Evolutionary conservation across 2,797 vertebrate genomes (phyloP), one percentile per base, ranked within the genome.

Genomic region (Trichosurus vulpecula): DNA sequence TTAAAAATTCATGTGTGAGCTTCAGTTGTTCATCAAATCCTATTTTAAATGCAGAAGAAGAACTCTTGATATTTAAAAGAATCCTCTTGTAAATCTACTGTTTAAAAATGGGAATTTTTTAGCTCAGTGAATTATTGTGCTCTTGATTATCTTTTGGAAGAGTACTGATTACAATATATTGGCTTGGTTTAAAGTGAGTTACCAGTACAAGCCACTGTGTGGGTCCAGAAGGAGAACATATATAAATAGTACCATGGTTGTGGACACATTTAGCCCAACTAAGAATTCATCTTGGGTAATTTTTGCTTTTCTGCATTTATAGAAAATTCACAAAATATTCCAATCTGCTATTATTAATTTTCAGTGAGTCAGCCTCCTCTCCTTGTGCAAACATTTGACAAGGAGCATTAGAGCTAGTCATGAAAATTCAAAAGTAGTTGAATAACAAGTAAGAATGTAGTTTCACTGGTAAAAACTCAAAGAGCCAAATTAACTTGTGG

Each of bases 221-320:
- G 66, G n/a, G n/a, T 81, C 66, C 0, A 56, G 55, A 66, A 90
- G 87, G 31, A 74, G 27, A 54, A 35, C 16, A n/a, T 52, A 87
- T 10, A 41, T 90, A 95, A 95, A 35, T n/a, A 94, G 54, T 35
- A 41, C 22, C 19, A 52, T 66, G 12, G 87, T 81, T 74, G 81
- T 22, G 47, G 35, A 61, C 93, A 10, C 41, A 1, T 74, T 93
- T 90, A 93, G 29, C 13, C 91, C 66, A 52, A 81, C 19, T 89
- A 57, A 54, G 58, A 90, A 52, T 92, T 87, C 52, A 94, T 91
- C 61, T 93, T 92, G 16, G 74, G 51, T 90, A 57, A 94, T 94
- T 87, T 92, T 89, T 51, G 90, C 55, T 94, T 95, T 66, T n/a
- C 92, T 94, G 61, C 92, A 51, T 97, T 95, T 95, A 90, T n/a